Conservation (phyloP, 2,797 vertebrate genomes). For the Acomys russatus region DNA sequence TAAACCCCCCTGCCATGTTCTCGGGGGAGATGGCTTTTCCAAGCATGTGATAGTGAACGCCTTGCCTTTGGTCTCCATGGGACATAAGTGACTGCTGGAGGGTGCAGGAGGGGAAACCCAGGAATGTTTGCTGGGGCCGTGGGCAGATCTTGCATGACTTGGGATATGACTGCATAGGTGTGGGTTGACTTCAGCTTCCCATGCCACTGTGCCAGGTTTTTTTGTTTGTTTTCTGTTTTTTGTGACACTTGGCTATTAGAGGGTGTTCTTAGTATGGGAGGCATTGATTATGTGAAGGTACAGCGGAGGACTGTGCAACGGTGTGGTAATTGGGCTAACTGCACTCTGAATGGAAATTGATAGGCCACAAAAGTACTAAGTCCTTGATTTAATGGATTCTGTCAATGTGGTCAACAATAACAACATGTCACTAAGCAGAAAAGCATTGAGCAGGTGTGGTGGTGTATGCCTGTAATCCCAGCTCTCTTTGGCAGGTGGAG, state of each 20-base stretch:
- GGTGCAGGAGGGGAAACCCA: not conserved
- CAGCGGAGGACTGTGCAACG: not conserved
- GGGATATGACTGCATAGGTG: fast-evolving
- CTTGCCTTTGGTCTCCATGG: not conserved
- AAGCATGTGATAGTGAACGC: not conserved
- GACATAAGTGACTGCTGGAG: not conserved
- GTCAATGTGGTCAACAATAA: not conserved
- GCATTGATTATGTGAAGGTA: not conserved
- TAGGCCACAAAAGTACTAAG: not conserved
- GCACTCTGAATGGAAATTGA: not conserved
- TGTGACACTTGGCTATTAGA: not conserved
- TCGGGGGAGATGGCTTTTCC: not conserved
- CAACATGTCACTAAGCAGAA: not conserved
- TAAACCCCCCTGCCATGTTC: not conserved
- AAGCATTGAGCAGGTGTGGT: too few species aligned
- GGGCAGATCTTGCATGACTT: fast-evolving
- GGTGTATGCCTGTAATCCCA: not conserved
- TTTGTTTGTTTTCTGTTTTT: too few species aligned
- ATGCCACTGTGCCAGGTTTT: not conserved
- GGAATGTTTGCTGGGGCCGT: not conserved
- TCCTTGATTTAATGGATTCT: not conserved
- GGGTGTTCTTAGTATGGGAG: not conserved
- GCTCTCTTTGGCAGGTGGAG: not conserved
- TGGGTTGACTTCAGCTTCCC: not conserved
- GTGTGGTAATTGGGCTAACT: not conserved